phyloP scores from a whole-genome alignment of 2,797 vertebrate species.

The Carcharodon carcharias region DNA sequence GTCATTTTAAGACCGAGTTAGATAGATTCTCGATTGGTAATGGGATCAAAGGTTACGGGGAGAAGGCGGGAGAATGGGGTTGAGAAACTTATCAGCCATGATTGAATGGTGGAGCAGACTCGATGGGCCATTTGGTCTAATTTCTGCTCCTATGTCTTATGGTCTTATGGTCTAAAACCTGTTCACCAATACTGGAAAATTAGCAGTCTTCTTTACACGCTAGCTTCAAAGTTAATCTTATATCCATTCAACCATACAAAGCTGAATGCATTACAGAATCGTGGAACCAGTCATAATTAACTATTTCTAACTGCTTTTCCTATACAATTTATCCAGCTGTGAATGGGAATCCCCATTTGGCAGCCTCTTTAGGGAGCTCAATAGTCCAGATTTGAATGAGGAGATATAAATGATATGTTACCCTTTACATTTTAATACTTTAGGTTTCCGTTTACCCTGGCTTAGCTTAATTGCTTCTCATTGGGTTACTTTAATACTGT shows the following conservation, averaged over 20 bases:
- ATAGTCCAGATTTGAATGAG: not conserved
- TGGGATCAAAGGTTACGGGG: too few relatives aligned
- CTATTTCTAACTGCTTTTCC: not conserved
- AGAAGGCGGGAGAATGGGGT: too few relatives aligned
- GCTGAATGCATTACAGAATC: not conserved
- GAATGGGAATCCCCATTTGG: not conserved
- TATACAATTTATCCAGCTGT: conserved; percentile 14
- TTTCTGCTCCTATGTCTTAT: too few relatives aligned
- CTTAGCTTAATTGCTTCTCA: not conserved
- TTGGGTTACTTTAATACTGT: not conserved
- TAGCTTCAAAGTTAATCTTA: not conserved
- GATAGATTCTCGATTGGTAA: too few relatives aligned
- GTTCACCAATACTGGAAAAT: not conserved
- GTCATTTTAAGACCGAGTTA: too few relatives aligned
- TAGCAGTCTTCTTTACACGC: not conserved
- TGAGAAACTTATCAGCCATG: too few relatives aligned
- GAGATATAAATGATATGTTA: not conserved
- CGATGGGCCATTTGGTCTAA: too few relatives aligned
- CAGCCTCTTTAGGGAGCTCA: not conserved
- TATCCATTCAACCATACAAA: not conserved
- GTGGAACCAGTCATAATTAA: not conserved
- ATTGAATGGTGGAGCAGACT: too few relatives aligned
- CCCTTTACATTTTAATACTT: not conserved
- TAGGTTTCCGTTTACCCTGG: not conserved
- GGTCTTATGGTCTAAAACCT: not conserved